Evolutionary conservation across 1,140 invertebrate genomes (phyloP), one percentile per base, ranked within the genome.

Genomic region (Sarcophaga peregrina): DNA sequence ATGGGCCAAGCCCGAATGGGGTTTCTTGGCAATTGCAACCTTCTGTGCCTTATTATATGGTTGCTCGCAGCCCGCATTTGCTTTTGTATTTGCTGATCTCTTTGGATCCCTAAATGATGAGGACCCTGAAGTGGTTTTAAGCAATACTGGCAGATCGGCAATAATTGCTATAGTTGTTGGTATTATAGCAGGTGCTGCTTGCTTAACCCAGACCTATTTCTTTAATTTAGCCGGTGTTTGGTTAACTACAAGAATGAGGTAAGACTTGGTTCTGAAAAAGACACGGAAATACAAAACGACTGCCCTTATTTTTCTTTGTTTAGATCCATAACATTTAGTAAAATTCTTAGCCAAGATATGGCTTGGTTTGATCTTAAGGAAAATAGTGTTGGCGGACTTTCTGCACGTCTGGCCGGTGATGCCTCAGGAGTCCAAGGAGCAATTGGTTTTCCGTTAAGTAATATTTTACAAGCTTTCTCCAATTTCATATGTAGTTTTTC

Each of bases 41-140:
- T 84, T 97, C 1, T 93, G 94, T 4, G 94, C 96, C 1, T 90
- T 94, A 0, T 90, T 94, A 8, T 94, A 94, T 78, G 97, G 97
- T 5, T 92, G 93, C 0, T 93, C 94, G 9, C 94, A 96, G 85
- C 96, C 97, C 0, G 92, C 93, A 5, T 97, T 97, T 88, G 95
- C 96, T 0, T 91, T 98, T 9, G 87, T 98, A 0, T 95, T 98
- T 87, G 96, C 96, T 46, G 95, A 97, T 86, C 94, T 97, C 47
- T 93, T 96, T 82, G 94, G 94, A 83, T 87, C 89, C 0, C 82
- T 91, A 37, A 86, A 85, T 90, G 93, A 82, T 86, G 91, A 87
- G 4, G 92, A 95, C 80, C 90, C 93, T 7, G 90, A 93, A 2
- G 91, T 91, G 83, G 93, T 96, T 0, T 90, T 92, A 5, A 72